Evolutionary conservation across 2,113 vertebrate species (phyloP).

Genomic region (Crypturellus undulatus): DNA sequence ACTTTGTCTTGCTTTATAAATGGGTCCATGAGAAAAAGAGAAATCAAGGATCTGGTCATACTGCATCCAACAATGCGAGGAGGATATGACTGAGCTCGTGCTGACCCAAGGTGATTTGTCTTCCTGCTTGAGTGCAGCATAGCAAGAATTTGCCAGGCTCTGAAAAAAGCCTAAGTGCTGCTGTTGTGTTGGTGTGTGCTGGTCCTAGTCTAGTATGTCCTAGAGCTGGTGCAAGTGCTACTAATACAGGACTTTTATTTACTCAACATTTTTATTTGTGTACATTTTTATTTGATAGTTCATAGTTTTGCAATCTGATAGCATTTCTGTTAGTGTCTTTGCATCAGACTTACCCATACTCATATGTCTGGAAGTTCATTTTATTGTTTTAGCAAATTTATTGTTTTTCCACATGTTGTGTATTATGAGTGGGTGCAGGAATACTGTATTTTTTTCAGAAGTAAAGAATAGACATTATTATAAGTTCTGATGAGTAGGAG

Average conservation of each 20-base stretch:
- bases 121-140: neutral
- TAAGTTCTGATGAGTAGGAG: neutral
- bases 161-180: neutral
- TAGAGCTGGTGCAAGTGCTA: fast-evolving
- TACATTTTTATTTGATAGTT: neutral
- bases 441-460: neutral
- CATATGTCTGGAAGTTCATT: neutral
- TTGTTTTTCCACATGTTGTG: neutral
- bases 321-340: neutral
- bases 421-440: neutral
- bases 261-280: neutral
- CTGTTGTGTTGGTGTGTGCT: neutral
- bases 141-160: neutral
- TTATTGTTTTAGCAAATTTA: neutral
- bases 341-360: neutral
- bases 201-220: fast-evolving
- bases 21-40: neutral
- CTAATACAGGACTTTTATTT: neutral
- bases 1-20: neutral
- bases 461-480: neutral
- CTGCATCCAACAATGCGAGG: neutral
- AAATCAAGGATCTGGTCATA: neutral
- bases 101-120: neutral
- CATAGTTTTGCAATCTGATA: neutral
- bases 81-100: neutral